Evolutionary conservation across 2,113 vertebrate genomes (phyloP), one percentile per base, ranked within the genome.

Genomic region (Perognathus longimembris): DNA sequence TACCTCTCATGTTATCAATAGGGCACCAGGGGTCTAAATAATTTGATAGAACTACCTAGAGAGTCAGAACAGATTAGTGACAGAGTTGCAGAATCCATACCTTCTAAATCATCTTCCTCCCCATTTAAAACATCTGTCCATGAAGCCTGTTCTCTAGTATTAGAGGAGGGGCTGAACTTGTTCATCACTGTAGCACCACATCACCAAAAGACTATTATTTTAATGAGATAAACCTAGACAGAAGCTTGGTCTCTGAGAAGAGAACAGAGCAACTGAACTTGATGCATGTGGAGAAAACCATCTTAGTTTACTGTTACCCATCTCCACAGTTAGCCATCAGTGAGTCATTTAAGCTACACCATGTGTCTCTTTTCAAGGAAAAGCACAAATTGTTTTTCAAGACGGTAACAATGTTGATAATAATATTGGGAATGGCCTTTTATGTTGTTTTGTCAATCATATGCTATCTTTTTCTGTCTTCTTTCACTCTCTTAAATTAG

Each of bases 401-500:
- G 10, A 40, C 84, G 28, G 24, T 80, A 59, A 22, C 15, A 3
- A 22, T 91, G 30, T 64, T 38, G 82, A 0, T 57, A 66, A 66
- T 75, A 54, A 28, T 57, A 45, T 3, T 38, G 45, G 75, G 11
- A 0, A 2, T 36, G 11, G 1, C n/a, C 81, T 89, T 89, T 83
- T 84, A 36, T 54, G 40, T 50, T 70, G 50, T 79, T 90, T 90
- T 69, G 26, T 63, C 50, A 76, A 75, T 94, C 10, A 30, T 28
- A 34, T 59, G 28, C n/a, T 67, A 9, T 40, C 10, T 50, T 6
- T 24, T 38, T 61, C 11, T n/a, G 6, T 30, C 69, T 6, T 12
- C 28, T 11, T 34, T 26, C 2, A 24, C 38, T 24, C 12, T 22
- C 7, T 64, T 38, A 50, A 32, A 32, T 42, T 32, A 3, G 2